Conservation (phyloP, 2,797 vertebrate genomes). For the Poeciliopsis gracilis region DNA sequence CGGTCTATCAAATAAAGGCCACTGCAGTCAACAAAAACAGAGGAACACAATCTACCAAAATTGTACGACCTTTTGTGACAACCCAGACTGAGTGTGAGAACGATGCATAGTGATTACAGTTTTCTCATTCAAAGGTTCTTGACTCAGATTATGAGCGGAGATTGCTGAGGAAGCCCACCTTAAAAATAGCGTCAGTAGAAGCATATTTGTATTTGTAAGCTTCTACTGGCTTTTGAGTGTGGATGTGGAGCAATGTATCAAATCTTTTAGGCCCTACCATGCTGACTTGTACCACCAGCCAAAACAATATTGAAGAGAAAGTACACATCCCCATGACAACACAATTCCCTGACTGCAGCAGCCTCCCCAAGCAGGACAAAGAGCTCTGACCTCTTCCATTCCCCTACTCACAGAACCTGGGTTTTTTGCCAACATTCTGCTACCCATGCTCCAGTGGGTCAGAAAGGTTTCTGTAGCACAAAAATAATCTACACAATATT, state of each 20-base stretch:
- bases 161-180: not conserved
- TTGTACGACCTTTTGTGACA: not conserved
- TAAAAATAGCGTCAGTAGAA: not conserved
- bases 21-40: not conserved
- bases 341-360: constrained; percentile 4
- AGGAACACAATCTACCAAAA: not conserved
- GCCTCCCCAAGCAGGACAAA: constrained; percentile 10
- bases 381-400: not conserved
- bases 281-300: constrained; percentile 1
- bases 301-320: constrained; percentile 14
- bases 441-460: not conserved
- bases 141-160: not conserved
- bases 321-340: constrained; percentile 7
- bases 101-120: not conserved
- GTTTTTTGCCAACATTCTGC: constrained; percentile 12
- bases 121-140: not conserved
- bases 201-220: not conserved
- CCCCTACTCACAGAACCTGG: not conserved
- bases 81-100: not conserved
- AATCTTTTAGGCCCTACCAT: not conserved
- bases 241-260: not conserved
- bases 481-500: constrained; percentile 1
- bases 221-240: not conserved
- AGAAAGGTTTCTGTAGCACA: constrained; percentile 1
- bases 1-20: no score